Percentiles rank a stretch among this genome's conserved stretches.
These are phyloP conservation scores for Archips xylosteana DNA, from an alignment of 2,888 invertebrate species.

Conservation along the genomic window DNA sequence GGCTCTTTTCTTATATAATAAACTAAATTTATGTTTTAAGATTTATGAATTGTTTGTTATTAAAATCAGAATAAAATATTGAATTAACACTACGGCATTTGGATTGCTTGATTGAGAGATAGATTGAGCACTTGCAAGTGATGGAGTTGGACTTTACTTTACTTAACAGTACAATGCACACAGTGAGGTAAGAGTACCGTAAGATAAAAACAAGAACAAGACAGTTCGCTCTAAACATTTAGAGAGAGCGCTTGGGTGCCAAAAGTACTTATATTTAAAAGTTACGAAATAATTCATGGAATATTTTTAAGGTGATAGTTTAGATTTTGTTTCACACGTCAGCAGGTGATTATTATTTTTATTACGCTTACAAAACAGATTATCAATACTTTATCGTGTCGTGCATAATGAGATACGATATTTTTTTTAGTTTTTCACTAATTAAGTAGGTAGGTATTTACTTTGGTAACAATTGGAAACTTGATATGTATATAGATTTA, in stretches of 20 bases:
- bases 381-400: neutral
- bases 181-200: too few species aligned
- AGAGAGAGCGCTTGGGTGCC: neutral
- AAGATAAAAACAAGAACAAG: too few species aligned
- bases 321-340: neutral
- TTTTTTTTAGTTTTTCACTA: neutral
- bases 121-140: too few species aligned
- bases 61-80: too few species aligned
- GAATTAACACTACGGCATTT: too few species aligned
- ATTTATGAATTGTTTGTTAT: too few species aligned
- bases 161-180: too few species aligned
- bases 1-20: too few species aligned
- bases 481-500: neutral
- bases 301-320: neutral
- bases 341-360: slow-evolving; percentile 5
- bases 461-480: neutral
- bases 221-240: neutral
- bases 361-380: neutral
- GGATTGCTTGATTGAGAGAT: too few species aligned
- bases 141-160: too few species aligned
- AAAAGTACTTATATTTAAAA: neutral
- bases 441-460: neutral
- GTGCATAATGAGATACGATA: neutral
- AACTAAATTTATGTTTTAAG: too few species aligned
- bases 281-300: neutral